Percentiles rank a stretch among this genome's conserved stretches.
Conservation (phyloP, 2,113 vertebrate species). For the Pimephales promelas region DNA sequence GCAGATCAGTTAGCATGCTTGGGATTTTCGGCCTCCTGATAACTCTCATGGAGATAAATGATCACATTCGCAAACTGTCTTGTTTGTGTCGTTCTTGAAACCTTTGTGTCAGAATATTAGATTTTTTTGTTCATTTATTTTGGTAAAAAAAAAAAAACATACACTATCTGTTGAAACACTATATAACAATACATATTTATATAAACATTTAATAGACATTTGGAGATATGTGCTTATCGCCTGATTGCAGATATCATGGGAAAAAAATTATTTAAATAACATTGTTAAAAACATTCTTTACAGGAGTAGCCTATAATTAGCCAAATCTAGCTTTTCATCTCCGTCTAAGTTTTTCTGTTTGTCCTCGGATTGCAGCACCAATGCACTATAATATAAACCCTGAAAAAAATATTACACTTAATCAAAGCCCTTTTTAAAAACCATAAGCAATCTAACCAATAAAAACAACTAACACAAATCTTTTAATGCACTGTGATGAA, state of each 20-base stretch:
- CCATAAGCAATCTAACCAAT: not conserved
- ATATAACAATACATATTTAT: not conserved
- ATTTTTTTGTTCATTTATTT: not conserved
- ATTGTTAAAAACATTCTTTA: not conserved
- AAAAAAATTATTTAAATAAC: not conserved
- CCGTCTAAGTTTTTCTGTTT: not conserved
- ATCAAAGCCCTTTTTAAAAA: not conserved
- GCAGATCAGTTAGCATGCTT: not conserved
- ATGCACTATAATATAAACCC: not conserved
- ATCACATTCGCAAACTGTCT: not conserved
- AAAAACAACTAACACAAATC: not conserved
- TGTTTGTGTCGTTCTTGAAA: not conserved
- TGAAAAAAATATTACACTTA: not conserved
- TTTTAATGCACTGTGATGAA: not conserved
- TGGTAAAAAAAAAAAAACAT: not conserved
- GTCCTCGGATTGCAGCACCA: not conserved
- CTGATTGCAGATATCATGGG: not conserved
- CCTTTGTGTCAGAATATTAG: not conserved
- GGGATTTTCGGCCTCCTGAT: constrained; percentile 3
- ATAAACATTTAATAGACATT: not conserved
- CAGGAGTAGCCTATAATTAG: not conserved
- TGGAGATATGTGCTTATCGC: not conserved
- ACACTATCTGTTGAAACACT: not conserved
- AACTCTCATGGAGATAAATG: not conserved
- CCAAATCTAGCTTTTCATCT: not conserved